Evolutionary conservation across 1,140 invertebrate species (phyloP).

Genomic region (Paraescarpia echinospica): DNA sequence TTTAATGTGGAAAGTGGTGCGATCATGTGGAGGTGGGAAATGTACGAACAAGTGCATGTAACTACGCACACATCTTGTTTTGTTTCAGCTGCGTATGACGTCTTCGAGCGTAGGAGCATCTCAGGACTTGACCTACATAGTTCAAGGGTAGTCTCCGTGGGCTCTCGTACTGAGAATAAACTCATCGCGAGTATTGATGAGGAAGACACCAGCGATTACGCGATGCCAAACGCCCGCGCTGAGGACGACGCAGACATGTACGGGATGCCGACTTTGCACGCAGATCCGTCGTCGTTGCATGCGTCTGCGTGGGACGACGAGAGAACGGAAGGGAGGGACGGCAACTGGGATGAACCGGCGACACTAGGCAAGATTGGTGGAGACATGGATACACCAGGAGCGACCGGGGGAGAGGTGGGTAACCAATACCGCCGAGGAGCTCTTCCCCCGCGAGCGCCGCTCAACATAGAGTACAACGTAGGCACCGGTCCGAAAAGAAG

Average conservation of each 20-base stretch:
- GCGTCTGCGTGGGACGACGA: too few relatives aligned
- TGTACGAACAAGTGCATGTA: not conserved
- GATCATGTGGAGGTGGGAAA: not conserved
- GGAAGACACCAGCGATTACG: not conserved
- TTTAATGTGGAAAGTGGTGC: not conserved
- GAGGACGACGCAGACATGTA: not conserved
- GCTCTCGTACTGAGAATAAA: not conserved
- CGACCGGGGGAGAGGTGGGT: not conserved
- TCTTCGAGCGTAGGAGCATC: not conserved
- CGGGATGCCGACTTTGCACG: not conserved
- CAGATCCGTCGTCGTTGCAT: not conserved
- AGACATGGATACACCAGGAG: not conserved
- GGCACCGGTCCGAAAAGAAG: not conserved
- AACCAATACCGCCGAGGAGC: not conserved
- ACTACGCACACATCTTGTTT: not conserved
- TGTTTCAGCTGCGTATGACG: not conserved
- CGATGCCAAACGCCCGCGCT: not conserved
- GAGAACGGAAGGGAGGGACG: not conserved
- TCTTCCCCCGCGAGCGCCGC: not conserved
- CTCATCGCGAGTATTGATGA: not conserved
- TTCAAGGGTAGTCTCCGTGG: not conserved
- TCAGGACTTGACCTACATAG: not conserved
- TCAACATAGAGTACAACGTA: not conserved
- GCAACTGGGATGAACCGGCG: not conserved
- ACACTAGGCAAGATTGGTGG: not conserved